Conservation (phyloP, 1,140 invertebrate genomes). For the Glossosoma conforme region DNA sequence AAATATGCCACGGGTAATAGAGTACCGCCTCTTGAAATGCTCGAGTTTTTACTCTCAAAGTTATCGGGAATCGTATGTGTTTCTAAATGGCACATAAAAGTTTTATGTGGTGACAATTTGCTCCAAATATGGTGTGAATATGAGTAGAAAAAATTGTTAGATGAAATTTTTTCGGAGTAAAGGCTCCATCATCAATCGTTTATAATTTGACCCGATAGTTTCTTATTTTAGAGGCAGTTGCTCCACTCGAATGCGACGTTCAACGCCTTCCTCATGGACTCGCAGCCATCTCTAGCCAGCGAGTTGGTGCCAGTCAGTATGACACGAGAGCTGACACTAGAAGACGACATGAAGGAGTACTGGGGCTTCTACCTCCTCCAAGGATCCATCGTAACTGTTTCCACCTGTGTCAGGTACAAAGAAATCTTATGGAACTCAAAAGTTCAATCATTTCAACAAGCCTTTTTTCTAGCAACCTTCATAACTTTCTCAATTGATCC, state of each 20-base stretch:
- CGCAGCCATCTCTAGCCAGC: constrained; percentile 52
- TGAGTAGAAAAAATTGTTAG: too few relatives aligned
- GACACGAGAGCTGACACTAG: constrained; percentile 61
- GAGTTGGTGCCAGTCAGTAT: constrained; percentile 58
- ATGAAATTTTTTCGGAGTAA: too few relatives aligned
- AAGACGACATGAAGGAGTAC: constrained; percentile 77
- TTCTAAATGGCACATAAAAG: too few relatives aligned
- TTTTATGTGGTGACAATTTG: too few relatives aligned
- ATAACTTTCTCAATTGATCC: constrained; percentile 10
- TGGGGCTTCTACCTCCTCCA: constrained; percentile 77
- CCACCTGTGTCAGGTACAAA: constrained; percentile 68
- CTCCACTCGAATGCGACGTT: constrained; percentile 68
- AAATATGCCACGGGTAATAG: too few relatives aligned
- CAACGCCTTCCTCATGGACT: constrained; percentile 66
- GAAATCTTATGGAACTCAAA: background rate
- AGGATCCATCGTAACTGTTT: constrained; percentile 68
- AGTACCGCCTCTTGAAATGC: too few relatives aligned
- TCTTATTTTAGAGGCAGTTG: constrained; percentile 56
- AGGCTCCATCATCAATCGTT: too few relatives aligned
- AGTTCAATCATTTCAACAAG: constrained; percentile 2
- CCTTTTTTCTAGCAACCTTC: constrained; percentile 7
- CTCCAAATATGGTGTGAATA: too few relatives aligned
- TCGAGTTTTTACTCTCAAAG: too few relatives aligned
- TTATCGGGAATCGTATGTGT: too few relatives aligned
- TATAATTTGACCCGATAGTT: too few relatives aligned